phyloP scores from a whole-genome alignment of 2,888 invertebrate genomes.

The Nephrocerus scutellatus region DNA sequence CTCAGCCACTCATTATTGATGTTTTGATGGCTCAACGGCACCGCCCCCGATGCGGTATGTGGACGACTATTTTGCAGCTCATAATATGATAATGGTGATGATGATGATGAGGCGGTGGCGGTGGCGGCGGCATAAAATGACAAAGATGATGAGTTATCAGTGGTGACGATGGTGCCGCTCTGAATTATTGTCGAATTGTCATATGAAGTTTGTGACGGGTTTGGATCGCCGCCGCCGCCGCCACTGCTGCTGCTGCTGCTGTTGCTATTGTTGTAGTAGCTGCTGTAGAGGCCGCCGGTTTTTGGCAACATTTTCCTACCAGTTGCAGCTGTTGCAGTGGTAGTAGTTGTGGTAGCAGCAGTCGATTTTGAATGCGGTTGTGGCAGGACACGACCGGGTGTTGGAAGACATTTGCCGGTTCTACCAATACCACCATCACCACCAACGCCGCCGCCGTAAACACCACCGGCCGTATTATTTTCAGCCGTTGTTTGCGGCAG shows the following conservation, averaged over 20 bases:
- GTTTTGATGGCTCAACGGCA: no score
- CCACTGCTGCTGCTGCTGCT: conserved; percentile 11
- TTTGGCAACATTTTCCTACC: conserved; percentile 7
- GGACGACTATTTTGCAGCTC: no score
- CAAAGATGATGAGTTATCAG: no score
- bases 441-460: conserved; percentile 41
- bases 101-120: no score
- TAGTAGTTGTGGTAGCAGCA: conserved; percentile 21
- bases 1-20: no score
- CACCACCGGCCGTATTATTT: neutral
- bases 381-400: conserved; percentile 32
- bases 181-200: no score
- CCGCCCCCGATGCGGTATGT: no score
- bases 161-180: no score
- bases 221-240: conserved; percentile 13
- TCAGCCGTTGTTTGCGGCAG: conserved; percentile 28
- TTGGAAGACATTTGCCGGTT: conserved; percentile 50
- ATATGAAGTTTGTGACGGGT: no score
- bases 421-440: conserved; percentile 66
- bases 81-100: no score
- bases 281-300: neutral
- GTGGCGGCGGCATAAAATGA: no score
- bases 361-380: conserved; percentile 25
- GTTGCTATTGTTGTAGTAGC: conserved; percentile 8
- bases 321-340: conserved; percentile 17